phyloP scores from a whole-genome alignment of 2,113 vertebrate species.

The Callopanchax toddi region DNA sequence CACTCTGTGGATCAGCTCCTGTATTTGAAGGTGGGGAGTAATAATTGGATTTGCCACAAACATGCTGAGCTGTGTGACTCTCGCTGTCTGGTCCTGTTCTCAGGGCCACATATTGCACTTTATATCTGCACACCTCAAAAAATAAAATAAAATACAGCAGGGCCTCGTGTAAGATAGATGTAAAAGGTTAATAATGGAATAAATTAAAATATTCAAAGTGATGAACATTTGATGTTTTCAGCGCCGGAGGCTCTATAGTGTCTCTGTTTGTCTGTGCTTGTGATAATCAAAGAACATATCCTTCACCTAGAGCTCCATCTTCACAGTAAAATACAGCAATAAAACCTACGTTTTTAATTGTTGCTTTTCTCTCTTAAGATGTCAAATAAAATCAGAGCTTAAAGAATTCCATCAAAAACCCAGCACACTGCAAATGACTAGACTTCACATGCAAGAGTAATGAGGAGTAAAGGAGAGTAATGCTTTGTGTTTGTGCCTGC shows the following conservation, averaged over 20 bases:
- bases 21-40: conserved; percentile 87
- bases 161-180: conserved; percentile 30
- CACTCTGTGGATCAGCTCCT: conserved; percentile 83
- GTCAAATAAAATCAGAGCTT: conserved; percentile 22
- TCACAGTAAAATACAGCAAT: not conserved
- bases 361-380: not conserved
- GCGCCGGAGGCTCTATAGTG: too few relatives aligned
- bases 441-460: conserved; percentile 36
- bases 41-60: conserved; percentile 88
- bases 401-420: conserved; percentile 69
- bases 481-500: conserved; percentile 13
- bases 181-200: conserved; percentile 12
- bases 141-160: conserved; percentile 61
- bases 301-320: not conserved
- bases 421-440: conserved; percentile 70
- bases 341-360: not conserved
- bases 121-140: conserved; percentile 74
- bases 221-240: not conserved
- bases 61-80: conserved; percentile 87
- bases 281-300: not conserved
- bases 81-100: conserved; percentile 83
- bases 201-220: not conserved
- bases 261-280: not conserved
- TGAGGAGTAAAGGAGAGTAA: conserved; percentile 3
- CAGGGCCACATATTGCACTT: conserved; percentile 75